Conservation (phyloP, 2,888 invertebrate genomes). For the Pycnomerus fuliginosus region DNA sequence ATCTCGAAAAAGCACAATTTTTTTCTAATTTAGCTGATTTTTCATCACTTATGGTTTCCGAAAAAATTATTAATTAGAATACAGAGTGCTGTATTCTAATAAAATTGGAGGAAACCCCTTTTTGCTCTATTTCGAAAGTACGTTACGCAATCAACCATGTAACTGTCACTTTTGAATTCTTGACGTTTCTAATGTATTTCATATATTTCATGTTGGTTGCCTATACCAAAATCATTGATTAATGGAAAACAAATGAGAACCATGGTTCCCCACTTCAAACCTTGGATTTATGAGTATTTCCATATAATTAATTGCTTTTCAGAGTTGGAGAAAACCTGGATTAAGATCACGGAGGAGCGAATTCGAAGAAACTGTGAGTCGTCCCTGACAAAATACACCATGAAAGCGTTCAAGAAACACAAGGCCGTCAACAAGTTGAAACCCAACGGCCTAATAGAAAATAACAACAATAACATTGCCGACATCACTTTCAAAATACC, state of each 20-base stretch:
- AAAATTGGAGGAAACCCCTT: too few relatives aligned
- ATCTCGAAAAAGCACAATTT: too few relatives aligned
- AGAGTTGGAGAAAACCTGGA: constrained; percentile 63
- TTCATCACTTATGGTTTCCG: too few relatives aligned
- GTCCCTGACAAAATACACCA: constrained; percentile 53
- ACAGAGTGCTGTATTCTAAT: too few relatives aligned
- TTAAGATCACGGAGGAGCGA: constrained; percentile 63
- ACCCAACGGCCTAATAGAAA: constrained; percentile 52
- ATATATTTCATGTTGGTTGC: too few relatives aligned
- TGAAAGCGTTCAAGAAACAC: constrained; percentile 42
- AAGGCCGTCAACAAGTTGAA: constrained; percentile 46
- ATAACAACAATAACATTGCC: constrained; percentile 28
- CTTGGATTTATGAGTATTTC: background rate
- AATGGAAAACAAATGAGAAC: background rate
- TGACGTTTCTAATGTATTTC: too few relatives aligned
- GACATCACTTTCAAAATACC: constrained; percentile 33
- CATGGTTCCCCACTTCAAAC: background rate
- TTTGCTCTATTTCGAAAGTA: too few relatives aligned
- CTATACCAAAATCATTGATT: too few relatives aligned
- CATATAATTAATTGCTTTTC: constrained; percentile 18
- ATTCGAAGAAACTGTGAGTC: constrained; percentile 57
- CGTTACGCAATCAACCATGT: too few relatives aligned
- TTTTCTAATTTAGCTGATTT: too few relatives aligned
- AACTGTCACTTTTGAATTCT: too few relatives aligned
- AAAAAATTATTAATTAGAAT: too few relatives aligned